These are phyloP conservation scores for Cryptophagus acutangulus DNA, from an alignment of 2,888 invertebrate species.

Conservation along the genomic window DNA sequence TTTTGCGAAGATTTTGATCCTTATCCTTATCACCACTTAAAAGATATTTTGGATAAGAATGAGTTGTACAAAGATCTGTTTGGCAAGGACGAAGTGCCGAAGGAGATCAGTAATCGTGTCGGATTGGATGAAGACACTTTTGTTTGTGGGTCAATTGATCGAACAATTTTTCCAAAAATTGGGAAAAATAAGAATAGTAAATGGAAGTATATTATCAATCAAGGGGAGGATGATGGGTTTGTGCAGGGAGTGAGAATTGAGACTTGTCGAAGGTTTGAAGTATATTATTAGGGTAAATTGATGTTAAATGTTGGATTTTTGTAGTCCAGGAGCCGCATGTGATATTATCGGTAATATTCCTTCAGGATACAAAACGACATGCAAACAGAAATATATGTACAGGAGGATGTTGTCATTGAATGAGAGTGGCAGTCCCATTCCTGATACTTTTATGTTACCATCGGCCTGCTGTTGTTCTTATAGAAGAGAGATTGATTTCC, in stretches of 20 bases:
- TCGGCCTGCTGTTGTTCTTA: constrained; percentile 66
- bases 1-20: constrained; percentile 49
- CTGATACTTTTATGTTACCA: constrained; percentile 58
- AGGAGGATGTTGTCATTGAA: constrained; percentile 52
- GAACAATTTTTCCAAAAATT: constrained; percentile 58
- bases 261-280: constrained; percentile 54
- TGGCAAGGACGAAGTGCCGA: constrained; percentile 29
- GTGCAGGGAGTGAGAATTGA: constrained; percentile 71
- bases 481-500: no score
- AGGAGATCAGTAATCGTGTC: constrained; percentile 15
- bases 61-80: constrained; percentile 25
- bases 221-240: constrained; percentile 50
- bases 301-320: no score
- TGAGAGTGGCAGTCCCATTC: constrained; percentile 44
- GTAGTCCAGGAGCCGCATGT: constrained; percentile 51
- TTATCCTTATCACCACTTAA: constrained; percentile 47
- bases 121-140: constrained; percentile 28
- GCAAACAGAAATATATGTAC: constrained; percentile 56
- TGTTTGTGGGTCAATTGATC: constrained; percentile 41
- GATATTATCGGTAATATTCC: constrained; percentile 47
- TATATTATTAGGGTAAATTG: no score
- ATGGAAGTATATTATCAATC: constrained; percentile 68
- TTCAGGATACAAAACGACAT: constrained; percentile 48
- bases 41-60: constrained; percentile 35
- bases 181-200: constrained; percentile 57